phyloP scores from a whole-genome alignment of 2,113 vertebrate species.

The Garra rufa region DNA sequence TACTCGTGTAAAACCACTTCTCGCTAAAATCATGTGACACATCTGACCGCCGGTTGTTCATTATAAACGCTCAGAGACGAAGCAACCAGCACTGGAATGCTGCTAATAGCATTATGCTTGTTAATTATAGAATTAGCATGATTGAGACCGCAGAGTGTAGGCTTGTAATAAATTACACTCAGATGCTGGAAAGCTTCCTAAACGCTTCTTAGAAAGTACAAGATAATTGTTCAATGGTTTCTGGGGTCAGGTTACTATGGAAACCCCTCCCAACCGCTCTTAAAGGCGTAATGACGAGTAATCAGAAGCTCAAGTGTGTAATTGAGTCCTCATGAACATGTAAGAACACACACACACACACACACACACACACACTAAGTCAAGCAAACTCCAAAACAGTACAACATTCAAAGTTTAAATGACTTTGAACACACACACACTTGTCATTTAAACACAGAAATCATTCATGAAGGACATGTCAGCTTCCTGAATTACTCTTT shows the following conservation, averaged over 20 bases:
- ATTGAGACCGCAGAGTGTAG: background rate
- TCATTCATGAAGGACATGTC: background rate
- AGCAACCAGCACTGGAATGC: constrained; percentile 9
- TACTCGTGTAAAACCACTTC: background rate
- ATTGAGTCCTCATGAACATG: constrained; percentile 41
- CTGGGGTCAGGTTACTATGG: constrained; percentile 49
- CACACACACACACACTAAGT: constrained; percentile 6
- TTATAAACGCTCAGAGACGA: background rate
- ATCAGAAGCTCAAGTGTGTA: constrained; percentile 46
- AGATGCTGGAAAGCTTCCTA: constrained; percentile 23
- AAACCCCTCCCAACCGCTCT: constrained; percentile 28
- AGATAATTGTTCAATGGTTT: constrained; percentile 32
- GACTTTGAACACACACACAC: background rate
- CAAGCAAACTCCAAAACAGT: constrained; percentile 14
- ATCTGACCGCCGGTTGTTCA: background rate
- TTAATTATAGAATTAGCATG: constrained; percentile 38
- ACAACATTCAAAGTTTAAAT: background rate
- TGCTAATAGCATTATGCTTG: constrained; percentile 11
- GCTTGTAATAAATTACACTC: constrained; percentile 18
- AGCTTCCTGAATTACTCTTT: constrained; percentile 12
- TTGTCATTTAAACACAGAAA: background rate
- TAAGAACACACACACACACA: constrained; percentile 16
- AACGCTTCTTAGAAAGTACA: constrained; percentile 40
- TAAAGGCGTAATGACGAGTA: constrained; percentile 48
- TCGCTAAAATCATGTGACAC: background rate